A percentile compares a stretch with the other conserved stretches of the same genome.
These are phyloP conservation scores for Aradus depressus DNA, from an alignment of 2,888 invertebrate species.

Conservation along the genomic window DNA sequence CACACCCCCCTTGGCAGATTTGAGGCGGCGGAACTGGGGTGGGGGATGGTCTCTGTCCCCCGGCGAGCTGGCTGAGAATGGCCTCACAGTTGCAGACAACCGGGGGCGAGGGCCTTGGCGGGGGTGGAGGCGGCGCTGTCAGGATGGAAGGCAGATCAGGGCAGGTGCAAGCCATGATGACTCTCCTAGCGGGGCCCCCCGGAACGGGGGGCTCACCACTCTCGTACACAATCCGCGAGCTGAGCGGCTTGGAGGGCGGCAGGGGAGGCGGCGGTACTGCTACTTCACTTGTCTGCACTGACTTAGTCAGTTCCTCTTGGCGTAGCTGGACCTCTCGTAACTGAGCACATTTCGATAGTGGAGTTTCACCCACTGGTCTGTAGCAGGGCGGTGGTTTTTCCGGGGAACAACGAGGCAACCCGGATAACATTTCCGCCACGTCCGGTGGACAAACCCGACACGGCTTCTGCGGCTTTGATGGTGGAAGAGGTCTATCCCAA, in stretches of 20 bases:
- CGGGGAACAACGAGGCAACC: constrained; percentile 8
- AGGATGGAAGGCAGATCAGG: neutral
- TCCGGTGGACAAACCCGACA: neutral
- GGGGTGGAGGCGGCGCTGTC: neutral
- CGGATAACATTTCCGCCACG: neutral
- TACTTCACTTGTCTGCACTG: constrained; percentile 8
- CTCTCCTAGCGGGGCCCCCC: neutral
- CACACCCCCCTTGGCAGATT: neutral
- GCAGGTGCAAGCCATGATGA: neutral
- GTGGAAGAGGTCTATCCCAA: too few species aligned
- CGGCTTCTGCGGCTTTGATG: constrained; percentile 1
- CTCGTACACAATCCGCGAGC: neutral
- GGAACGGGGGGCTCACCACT: neutral
- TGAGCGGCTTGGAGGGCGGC: neutral
- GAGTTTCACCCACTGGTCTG: constrained; percentile 10
- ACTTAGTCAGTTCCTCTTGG: constrained; percentile 7
- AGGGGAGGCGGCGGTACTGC: too few species aligned
- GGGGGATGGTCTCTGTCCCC: neutral
- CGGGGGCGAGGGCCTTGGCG: neutral
- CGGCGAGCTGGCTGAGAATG: neutral
- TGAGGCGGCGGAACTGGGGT: neutral
- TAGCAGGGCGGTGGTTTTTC: constrained; percentile 6
- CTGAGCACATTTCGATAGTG: constrained; percentile 3
- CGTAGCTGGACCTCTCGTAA: neutral
- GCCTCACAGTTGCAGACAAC: neutral